Base-by-base conservation (phyloP, 2,113 vertebrate species). In the Polyodon spathula region DNA sequence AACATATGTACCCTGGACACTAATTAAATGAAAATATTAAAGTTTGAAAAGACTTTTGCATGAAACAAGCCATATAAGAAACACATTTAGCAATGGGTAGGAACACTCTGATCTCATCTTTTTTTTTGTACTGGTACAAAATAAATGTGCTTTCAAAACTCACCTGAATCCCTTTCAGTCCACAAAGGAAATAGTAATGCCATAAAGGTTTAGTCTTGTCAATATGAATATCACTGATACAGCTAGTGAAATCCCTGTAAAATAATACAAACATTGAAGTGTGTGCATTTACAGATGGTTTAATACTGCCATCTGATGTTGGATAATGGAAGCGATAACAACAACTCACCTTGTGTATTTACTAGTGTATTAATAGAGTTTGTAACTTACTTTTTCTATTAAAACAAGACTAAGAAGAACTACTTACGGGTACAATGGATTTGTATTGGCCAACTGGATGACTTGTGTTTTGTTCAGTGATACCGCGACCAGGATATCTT, bases 161-260 rank as follows among this genome's bases (percentile, higher is more conserved):
- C 83, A 98, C 96, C 96, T 98, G 89, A 73, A 97, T 88, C 68
- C 95, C 96, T 84, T 95, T 97, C 55, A 95, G 82, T 65, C 96
- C 95, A 81, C 95, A 99, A n/a, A 98, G 83, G 77, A 98, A 98
- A 75, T 97, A 99, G 81, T 93, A 92, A 80, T 93, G 74, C 96
- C 96, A 99, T 2, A 87, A 79, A 74, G 93, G 93, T 74, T 95
- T 88, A 2, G 84, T 82, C 79, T 82, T 84, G 78, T 97, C 88
- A 66, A 99, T 94, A 54, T 77, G 58, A 66, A 98, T 86, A 63
- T 88, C 80, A 64, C 82, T 82, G 46, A 81, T 73, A 14, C 73
- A 81, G 58, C 86, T 78, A 54, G 62, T 86, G 74, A 90, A 93
- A 77, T 95, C 92, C 73, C 96, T 99, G 80, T 38, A 80, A 82